Evolutionary conservation across 2,113 vertebrate species (phyloP).

Genomic region (Misgurnus anguillicaudatus): DNA sequence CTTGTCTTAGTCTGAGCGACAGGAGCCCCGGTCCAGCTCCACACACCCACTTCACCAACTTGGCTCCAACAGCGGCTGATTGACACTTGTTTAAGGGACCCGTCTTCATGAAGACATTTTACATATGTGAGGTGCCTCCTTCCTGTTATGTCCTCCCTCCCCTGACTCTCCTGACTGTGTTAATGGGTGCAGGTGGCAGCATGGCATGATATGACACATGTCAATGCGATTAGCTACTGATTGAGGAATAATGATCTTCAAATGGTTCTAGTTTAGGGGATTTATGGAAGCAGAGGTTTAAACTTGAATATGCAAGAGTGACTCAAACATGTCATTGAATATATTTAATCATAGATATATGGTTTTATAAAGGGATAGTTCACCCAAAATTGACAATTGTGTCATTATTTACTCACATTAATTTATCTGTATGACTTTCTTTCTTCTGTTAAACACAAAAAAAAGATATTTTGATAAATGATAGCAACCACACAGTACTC

Average conservation of each 20-base stretch:
- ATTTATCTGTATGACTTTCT: no score
- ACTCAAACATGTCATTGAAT: no score
- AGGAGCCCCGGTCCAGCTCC: slow-evolving; percentile 55
- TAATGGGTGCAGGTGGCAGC: slow-evolving; percentile 74
- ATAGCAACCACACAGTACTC: no score
- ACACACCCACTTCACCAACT: slow-evolving; percentile 32
- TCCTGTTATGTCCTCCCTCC: slow-evolving; percentile 72
- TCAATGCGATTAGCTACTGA: slow-evolving; percentile 45
- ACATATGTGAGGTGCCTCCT: slow-evolving; percentile 80
- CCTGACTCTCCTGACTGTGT: slow-evolving; percentile 75
- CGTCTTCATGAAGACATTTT: slow-evolving; percentile 81
- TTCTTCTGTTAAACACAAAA: no score
- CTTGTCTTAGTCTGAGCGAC: slow-evolving; percentile 66
- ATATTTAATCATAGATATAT: no score
- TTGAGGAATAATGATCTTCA: slow-evolving; percentile 62
- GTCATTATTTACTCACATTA: no score
- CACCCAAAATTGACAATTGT: no score
- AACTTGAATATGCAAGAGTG: slow-evolving; percentile 51
- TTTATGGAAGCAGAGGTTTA: slow-evolving; percentile 62
- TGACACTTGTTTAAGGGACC: slow-evolving; percentile 74
- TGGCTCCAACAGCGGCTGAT: slow-evolving; percentile 68
- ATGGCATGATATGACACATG: slow-evolving; percentile 57
- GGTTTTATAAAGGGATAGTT: no score
- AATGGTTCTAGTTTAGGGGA: slow-evolving; percentile 67
- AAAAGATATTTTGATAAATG: no score